phyloP scores from a whole-genome alignment of 1,140 invertebrate genomes.

The Parasteatoda tepidariorum region DNA sequence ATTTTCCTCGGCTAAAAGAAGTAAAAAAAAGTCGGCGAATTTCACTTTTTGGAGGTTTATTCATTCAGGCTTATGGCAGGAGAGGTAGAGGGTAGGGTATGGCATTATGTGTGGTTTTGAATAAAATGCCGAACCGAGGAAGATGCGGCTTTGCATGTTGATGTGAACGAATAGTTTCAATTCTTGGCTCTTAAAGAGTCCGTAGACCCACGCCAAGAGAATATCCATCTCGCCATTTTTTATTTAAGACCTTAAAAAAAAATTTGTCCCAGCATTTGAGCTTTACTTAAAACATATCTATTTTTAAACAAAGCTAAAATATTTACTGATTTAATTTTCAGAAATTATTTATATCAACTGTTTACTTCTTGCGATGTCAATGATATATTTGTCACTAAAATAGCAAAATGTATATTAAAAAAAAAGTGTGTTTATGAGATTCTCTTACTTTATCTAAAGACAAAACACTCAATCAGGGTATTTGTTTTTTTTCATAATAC shows the following conservation, averaged over 20 bases:
- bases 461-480: too few relatives aligned
- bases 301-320: too few relatives aligned
- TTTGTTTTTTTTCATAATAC: too few relatives aligned
- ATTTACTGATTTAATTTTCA: too few relatives aligned
- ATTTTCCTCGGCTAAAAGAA: slow-evolving; percentile 15
- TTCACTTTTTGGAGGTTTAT: slow-evolving; percentile 54
- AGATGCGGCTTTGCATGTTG: slow-evolving; percentile 1
- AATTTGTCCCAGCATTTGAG: background rate
- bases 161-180: background rate
- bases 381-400: too few relatives aligned
- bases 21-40: slow-evolving; percentile 23
- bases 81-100: background rate
- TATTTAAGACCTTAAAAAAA: background rate
- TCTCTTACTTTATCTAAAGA: too few relatives aligned
- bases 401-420: too few relatives aligned
- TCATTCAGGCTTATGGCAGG: slow-evolving; percentile 41
- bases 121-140: background rate
- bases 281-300: too few relatives aligned
- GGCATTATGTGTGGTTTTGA: slow-evolving; percentile 47
- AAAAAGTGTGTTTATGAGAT: too few relatives aligned
- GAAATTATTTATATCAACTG: too few relatives aligned
- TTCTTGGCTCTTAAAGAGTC: background rate
- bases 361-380: too few relatives aligned
- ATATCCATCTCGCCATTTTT: background rate
- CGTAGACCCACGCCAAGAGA: background rate